Evolutionary conservation across 2,797 vertebrate species (phyloP).

Genomic region (Acrocephalus scirpaceus): DNA sequence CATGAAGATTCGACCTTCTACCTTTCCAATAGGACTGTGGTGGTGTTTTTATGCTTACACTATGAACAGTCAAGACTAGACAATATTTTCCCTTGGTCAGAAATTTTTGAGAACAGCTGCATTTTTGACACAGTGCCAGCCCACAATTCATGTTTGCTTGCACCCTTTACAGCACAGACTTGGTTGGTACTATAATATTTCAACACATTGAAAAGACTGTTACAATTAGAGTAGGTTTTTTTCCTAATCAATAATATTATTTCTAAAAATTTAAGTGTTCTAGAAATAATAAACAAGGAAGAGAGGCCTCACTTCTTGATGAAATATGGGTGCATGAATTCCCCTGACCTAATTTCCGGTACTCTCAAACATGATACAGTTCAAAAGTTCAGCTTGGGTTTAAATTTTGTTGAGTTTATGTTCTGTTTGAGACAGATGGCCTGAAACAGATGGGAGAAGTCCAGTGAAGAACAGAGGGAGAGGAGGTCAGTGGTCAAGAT

Average conservation of each 20-base stretch:
- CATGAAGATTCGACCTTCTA: not conserved
- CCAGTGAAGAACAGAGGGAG: not conserved
- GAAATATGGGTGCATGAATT: not conserved
- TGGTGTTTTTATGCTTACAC: not conserved
- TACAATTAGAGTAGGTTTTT: not conserved
- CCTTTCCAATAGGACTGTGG: not conserved
- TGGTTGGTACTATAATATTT: not conserved
- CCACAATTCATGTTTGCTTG: not conserved
- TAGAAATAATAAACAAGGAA: not conserved
- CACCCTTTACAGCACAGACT: not conserved
- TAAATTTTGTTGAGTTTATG: not conserved
- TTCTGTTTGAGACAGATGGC: not conserved
- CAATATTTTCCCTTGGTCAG: slow-evolving; percentile 60
- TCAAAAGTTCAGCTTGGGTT: slow-evolving; percentile 30
- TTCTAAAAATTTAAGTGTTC: not conserved
- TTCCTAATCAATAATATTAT: not conserved
- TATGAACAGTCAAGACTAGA: slow-evolving; percentile 37
- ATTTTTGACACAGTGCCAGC: slow-evolving; percentile 60
- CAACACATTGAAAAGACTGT: not conserved
- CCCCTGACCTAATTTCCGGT: not conserved
- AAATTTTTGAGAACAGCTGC: slow-evolving; percentile 71
- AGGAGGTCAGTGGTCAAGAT: not conserved
- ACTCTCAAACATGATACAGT: not conserved
- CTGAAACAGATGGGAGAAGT: not conserved
- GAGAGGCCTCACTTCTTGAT: not conserved